Evolutionary conservation across 2,888 invertebrate species (phyloP), one percentile per base, ranked within the genome.

Genomic region (Cryptus viduatorius): DNA sequence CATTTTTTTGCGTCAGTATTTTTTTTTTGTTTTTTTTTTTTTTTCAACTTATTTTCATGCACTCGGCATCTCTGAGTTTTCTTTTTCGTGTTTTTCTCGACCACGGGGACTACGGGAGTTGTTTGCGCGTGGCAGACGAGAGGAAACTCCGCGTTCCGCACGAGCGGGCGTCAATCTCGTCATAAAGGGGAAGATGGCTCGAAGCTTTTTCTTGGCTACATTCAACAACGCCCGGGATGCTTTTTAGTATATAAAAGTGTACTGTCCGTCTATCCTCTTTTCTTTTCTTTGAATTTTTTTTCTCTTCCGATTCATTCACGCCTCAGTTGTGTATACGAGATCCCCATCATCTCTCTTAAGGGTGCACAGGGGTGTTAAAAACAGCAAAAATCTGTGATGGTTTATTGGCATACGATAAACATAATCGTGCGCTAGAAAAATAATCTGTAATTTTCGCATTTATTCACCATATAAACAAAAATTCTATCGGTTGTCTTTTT

Each of bases 131-230:
- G 37, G 77, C 53, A 48, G 56, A 56, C 12, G 67, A 67, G 72
- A 59, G 59, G 50, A 42, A 61, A 53, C 12, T 77, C 67, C 16
- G 31, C 61, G 72, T 80, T 80, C 31, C 46, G 68, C 77, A 50
- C 48, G 76, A 72, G 44, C 61, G 61, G 72, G 29, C 75, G 42
- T 75, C 69, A 71, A 79, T 65, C 69, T 61, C 53, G 24, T 72
- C 71, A 61, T 80, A 67, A 80, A 78, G 64, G 37, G 31, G 24
- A 24, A 68, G 46, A 59, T 12, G 73, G 59, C 61, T 16, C 7
- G 61, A 73, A 48, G 73, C 61, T 37, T 46, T 64, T 64, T 44
- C 59, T 65, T 31, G 61, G 61, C 46, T 48, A 31, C 31, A 10
- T 24, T 73, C 29, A 64, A 44, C 8, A 73, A 14, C 16, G 31